Evolutionary conservation across 2,113 vertebrate species (phyloP).

Genomic region (Leucopsar rothschildi): DNA sequence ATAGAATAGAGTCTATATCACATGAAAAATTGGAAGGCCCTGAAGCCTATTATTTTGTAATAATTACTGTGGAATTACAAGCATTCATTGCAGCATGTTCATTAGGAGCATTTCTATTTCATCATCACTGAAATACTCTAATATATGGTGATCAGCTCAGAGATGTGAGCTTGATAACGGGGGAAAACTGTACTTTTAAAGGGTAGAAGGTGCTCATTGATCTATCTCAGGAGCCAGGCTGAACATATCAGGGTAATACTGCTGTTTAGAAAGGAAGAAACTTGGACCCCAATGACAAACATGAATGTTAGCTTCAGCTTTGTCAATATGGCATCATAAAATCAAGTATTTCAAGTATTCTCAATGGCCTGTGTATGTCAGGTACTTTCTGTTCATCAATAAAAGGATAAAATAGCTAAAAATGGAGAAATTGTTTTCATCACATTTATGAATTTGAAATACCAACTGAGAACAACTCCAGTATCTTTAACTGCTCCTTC

Average conservation of each 20-base stretch:
- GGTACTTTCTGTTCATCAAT: background rate
- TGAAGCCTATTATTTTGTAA: background rate
- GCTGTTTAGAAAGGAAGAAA: background rate
- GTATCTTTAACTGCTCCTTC: background rate
- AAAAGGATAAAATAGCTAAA: background rate
- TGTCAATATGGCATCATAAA: background rate
- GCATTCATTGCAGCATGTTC: background rate
- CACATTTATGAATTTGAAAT: background rate
- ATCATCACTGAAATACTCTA: background rate
- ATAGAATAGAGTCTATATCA: background rate
- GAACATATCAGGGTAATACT: background rate
- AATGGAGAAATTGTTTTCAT: background rate
- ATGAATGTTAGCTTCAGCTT: background rate
- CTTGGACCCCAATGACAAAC: background rate
- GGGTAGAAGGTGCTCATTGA: background rate
- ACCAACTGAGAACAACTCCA: background rate
- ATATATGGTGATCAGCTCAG: background rate
- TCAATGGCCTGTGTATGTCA: background rate
- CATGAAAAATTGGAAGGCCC: background rate
- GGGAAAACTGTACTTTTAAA: background rate
- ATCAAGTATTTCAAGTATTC: background rate
- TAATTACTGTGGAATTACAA: background rate
- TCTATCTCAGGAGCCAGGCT: background rate
- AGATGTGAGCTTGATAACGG: background rate
- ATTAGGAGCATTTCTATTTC: background rate